Base-by-base conservation (phyloP, 2,888 invertebrate genomes). In the Cheilosia vulpina region DNA sequence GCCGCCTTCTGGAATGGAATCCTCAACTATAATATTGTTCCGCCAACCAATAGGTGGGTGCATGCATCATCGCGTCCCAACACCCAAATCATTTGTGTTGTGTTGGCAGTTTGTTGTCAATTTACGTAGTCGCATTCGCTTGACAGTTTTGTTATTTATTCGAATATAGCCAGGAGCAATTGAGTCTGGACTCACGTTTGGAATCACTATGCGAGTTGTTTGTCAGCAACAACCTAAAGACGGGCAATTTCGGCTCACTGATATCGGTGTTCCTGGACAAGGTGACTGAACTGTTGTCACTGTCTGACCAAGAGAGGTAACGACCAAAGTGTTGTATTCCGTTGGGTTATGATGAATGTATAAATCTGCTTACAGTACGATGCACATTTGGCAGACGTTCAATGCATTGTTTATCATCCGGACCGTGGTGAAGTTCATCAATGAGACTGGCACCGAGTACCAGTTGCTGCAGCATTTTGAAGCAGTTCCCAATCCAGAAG, bases 1-100 rank as follows among this genome's bases (percentile, higher is more conserved):
- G 97, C 98, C 91, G 96, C 96, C 0, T 98, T 97, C 92, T 99
- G 99, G 99, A 97, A 97, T 91, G 95, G 96, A 88, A 94, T 99
- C 87, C 93, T 99, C 45, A 96, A 98, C 0, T 99, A 98, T 90
- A 97, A 98, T 88, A 96, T 98, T 88, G 94, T 95, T 45, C 95
- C 97, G 79, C 98, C 98, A 0, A 93, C 94, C 53, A 96, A 95
- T 89, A 94, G 94, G 95, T 96, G 93, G 93, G 93, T 89, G 34
- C 9, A 47, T 2, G n/a, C 15, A n/a, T 21, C 90, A 77, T 77
- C 45, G 45, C 38, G 38, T 13, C 38, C 13, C 38, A 11, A 38
- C 38, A 38, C 13, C 38, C 13, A 38, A 68, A 62, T 19, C 43
- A 62, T 24, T 66, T 60, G 50, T 87, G 83, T 69, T 83, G 84